phyloP scores from a whole-genome alignment of 1,140 invertebrate species.

The Dysdera silvatica region DNA sequence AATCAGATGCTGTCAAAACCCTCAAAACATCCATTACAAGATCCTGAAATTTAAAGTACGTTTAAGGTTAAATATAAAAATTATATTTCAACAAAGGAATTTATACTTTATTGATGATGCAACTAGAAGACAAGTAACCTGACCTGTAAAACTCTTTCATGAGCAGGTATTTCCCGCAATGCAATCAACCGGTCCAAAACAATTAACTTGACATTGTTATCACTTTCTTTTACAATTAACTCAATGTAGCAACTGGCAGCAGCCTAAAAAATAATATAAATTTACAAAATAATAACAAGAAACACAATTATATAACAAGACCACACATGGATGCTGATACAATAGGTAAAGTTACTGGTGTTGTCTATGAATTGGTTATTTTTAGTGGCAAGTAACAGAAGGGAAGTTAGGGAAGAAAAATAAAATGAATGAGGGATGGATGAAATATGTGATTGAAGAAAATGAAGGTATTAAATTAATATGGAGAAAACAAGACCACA shows the following conservation, averaged over 20 bases:
- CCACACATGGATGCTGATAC: too few relatives aligned
- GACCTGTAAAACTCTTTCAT: conserved; percentile 83
- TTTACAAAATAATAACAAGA: too few relatives aligned
- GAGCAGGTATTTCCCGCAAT: conserved; percentile 73
- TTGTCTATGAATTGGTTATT: too few relatives aligned
- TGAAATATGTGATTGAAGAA: too few relatives aligned
- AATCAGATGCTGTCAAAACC: conserved; percentile 74
- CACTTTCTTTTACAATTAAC: conserved; percentile 95
- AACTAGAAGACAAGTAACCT: too few relatives aligned
- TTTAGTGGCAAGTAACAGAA: too few relatives aligned
- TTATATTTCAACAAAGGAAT: background rate
- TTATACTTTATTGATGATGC: background rate
- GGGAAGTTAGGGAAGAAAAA: too few relatives aligned
- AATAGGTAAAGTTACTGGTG: too few relatives aligned
- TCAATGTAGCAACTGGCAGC: conserved; percentile 98
- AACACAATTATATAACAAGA: too few relatives aligned
- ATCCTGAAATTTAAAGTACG: conserved; percentile 50
- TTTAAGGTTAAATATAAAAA: background rate
- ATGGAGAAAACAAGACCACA: too few relatives aligned
- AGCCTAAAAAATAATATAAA: conserved; percentile 56
- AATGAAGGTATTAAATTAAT: too few relatives aligned
- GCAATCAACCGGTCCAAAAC: conserved; percentile 89
- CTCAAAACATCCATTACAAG: conserved; percentile 97
- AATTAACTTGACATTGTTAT: conserved; percentile 99
- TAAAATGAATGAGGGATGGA: too few relatives aligned